Evolutionary conservation across 2,113 vertebrate species (phyloP).

Genomic region (Cairina moschata): DNA sequence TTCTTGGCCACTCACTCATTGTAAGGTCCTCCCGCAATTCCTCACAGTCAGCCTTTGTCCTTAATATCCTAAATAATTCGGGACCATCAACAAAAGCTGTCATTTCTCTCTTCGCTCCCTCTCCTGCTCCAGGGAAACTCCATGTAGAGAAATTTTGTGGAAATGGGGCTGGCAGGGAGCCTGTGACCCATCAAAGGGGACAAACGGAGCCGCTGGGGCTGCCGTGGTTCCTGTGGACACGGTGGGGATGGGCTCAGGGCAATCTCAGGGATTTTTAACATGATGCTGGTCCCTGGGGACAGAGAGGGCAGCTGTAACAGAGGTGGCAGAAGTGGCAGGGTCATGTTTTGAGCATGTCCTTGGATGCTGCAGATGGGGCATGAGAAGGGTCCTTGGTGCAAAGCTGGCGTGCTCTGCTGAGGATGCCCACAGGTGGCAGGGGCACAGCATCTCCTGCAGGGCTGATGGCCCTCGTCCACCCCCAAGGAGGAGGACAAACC

Average conservation of each 20-base stretch:
- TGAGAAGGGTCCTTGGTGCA: background rate
- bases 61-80: conserved; percentile 14
- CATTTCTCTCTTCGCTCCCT: background rate
- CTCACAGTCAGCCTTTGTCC: background rate
- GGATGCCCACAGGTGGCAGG: background rate
- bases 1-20: conserved; percentile 37
- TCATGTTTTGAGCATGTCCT: background rate
- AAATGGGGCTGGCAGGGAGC: background rate
- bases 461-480: background rate
- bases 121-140: background rate
- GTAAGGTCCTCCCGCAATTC: conserved; percentile 16
- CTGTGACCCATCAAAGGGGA: background rate
- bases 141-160: background rate
- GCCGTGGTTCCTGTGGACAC: background rate
- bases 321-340: background rate
- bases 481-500: background rate
- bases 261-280: background rate
- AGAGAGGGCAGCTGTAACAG: background rate
- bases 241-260: background rate
- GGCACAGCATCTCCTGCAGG: background rate
- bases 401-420: background rate
- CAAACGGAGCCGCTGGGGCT: background rate
- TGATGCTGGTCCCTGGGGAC: background rate
- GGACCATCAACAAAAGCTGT: background rate
- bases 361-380: background rate